Evolutionary conservation across 2,888 invertebrate species (phyloP), one percentile per base, ranked within the genome.

Genomic region (Lobophora halterata): DNA sequence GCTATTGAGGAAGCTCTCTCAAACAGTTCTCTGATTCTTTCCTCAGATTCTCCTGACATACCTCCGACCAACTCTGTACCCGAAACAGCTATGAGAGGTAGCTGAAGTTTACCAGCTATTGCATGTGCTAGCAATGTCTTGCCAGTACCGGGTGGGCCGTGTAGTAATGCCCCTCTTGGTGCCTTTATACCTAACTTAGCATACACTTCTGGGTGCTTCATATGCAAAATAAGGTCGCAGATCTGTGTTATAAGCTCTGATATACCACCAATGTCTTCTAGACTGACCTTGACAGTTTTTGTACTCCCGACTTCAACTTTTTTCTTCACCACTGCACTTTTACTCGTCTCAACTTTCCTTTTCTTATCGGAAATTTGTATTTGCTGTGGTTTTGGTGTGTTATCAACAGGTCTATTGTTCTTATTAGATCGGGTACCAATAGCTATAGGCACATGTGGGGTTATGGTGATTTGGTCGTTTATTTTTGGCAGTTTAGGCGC

Each of bases 71-170:
- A 79, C 78, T 98, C 97, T 0, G 98, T 96, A 1, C 97, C 97
- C 4, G 96, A 93, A 5, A 98, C 92, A 77, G 96, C 94, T 31
- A 99, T 81, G 34, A 98, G 79, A 0, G 97, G 95, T 23, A 98
- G 77, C 50, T 92, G 90, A 20, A 98, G 78, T 87, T 98, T 95
- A 30, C 96, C 95, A 12, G 95, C 94, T 58, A 96, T 93, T 1
- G 95, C 95, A 67, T 93, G 89, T 0, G 95, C 96, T 41, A 96
- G 65, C 35, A 95, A 83, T 2, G 94, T 95, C 80, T 96, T 96
- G 0, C 99, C 98, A 70, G 97, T 97, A 0, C 99, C 99, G 0
- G 98, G 97, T 0, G 99, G 98, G 0, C 99, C 99, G 74, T 98
- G 97, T 26, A 99, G 85, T 29, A 99, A 80, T 59, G 98, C 93